Percentiles rank a stretch among this genome's conserved stretches.
phyloP scores from a whole-genome alignment of 2,888 invertebrate species.

The Drosophila pullipes region DNA sequence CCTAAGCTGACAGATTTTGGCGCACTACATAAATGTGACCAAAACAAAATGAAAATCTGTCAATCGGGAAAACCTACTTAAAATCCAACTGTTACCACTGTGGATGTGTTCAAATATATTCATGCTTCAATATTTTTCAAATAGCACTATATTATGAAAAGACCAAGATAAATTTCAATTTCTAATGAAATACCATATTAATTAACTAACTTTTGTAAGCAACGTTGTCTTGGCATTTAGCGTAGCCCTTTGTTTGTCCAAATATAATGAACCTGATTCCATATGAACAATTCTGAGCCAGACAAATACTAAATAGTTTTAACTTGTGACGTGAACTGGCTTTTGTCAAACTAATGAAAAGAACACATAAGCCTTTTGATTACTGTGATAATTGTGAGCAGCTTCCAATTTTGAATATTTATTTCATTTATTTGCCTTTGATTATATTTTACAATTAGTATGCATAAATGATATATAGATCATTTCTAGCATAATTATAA shows the following conservation, averaged over 20 bases:
- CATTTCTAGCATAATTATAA: not conserved
- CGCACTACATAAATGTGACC: not conserved
- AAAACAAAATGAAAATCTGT: conserved; percentile 4
- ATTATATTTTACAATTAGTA: not conserved
- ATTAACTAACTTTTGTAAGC: conserved; percentile 5
- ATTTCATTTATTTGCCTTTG: not conserved
- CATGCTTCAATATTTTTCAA: not conserved
- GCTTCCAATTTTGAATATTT: not conserved
- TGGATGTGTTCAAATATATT: not conserved
- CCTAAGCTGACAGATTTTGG: conserved; percentile 23
- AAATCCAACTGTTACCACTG: not conserved
- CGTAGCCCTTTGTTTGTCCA: not conserved
- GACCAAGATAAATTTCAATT: not conserved
- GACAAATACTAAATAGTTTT: not conserved
- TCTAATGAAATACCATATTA: not conserved
- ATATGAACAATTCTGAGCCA: not conserved
- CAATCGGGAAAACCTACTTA: not conserved
- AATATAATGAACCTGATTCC: not conserved
- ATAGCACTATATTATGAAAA: not conserved
- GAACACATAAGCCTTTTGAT: not conserved
- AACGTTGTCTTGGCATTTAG: conserved; percentile 1
- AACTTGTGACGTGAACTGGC: too few relatives aligned
- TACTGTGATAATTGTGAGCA: not conserved
- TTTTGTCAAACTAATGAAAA: not conserved
- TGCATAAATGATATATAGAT: not conserved